Conservation (phyloP, 1,140 invertebrate genomes). For the Palaemon carinicauda region DNA sequence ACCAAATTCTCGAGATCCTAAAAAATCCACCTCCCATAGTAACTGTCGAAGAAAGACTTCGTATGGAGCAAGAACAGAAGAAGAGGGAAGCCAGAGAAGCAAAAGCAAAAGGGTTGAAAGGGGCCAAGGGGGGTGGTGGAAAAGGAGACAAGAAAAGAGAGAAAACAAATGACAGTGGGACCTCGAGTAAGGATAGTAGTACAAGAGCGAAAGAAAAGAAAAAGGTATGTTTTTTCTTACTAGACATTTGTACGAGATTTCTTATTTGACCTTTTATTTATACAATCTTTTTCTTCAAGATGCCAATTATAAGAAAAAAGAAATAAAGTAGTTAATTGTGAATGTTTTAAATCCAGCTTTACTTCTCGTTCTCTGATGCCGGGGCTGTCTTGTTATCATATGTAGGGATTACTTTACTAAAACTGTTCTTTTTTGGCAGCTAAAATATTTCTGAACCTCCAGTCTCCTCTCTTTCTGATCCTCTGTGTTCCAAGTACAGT, state of each 20-base stretch:
- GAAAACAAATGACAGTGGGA: conserved; percentile 60
- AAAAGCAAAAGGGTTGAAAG: neutral
- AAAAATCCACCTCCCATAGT: conserved; percentile 71
- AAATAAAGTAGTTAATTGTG: too few relatives aligned
- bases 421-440: too few relatives aligned
- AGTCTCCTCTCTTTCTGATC: too few relatives aligned
- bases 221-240: conserved; percentile 57
- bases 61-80: conserved; percentile 62
- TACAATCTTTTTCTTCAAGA: too few relatives aligned
- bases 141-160: conserved; percentile 58
- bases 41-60: conserved; percentile 62
- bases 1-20: conserved; percentile 82
- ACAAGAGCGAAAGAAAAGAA: conserved; percentile 60
- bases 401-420: too few relatives aligned
- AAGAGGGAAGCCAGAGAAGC: conserved; percentile 50
- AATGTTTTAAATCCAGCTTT: too few relatives aligned
- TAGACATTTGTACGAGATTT: neutral
- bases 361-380: too few relatives aligned
- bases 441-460: too few relatives aligned
- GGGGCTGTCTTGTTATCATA: too few relatives aligned
- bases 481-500: too few relatives aligned
- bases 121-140: conserved; percentile 24
- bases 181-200: conserved; percentile 61
- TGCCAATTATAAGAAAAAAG: too few relatives aligned
- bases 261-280: neutral